These are phyloP conservation scores for Anoplopoma fimbria DNA, from an alignment of 2,113 vertebrate genomes.

Conservation along the genomic window DNA sequence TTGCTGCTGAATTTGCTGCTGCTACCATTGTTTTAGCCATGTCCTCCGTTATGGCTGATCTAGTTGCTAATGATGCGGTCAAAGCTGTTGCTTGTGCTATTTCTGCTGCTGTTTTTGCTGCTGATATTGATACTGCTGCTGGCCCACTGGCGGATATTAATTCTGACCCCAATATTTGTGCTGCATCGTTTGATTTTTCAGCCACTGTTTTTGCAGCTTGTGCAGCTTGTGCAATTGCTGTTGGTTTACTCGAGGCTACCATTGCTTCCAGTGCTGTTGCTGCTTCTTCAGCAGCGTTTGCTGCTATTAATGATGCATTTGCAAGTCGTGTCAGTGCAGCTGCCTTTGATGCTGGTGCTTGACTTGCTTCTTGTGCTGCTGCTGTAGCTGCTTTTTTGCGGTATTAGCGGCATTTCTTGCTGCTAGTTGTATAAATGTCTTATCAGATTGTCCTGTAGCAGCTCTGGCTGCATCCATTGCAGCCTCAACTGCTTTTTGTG, in stretches of 20 bases:
- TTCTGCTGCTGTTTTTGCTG: conserved; percentile 12
- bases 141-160: not conserved
- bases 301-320: not conserved
- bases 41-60: not conserved
- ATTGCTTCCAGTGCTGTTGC: not conserved
- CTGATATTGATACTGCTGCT: not conserved
- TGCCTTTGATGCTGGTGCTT: not conserved
- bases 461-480: not conserved
- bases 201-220: conserved; percentile 2
- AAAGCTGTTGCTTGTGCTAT: conserved; percentile 3
- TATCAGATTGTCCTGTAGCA: not conserved
- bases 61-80: not conserved
- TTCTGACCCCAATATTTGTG: not conserved
- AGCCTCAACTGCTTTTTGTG: not conserved
- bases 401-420: not conserved
- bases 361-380: not conserved
- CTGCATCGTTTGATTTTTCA: not conserved
- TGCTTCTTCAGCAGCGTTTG: conserved; percentile 5
- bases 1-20: conserved; percentile 3
- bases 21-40: not conserved
- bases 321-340: not conserved
- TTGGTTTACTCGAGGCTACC: not conserved
- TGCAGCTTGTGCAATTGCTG: not conserved
- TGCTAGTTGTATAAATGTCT: too few species aligned
- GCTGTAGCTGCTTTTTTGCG: not conserved